Base-by-base conservation (phyloP, 2,888 invertebrate species). In the Alviniconcha strummeri region DNA sequence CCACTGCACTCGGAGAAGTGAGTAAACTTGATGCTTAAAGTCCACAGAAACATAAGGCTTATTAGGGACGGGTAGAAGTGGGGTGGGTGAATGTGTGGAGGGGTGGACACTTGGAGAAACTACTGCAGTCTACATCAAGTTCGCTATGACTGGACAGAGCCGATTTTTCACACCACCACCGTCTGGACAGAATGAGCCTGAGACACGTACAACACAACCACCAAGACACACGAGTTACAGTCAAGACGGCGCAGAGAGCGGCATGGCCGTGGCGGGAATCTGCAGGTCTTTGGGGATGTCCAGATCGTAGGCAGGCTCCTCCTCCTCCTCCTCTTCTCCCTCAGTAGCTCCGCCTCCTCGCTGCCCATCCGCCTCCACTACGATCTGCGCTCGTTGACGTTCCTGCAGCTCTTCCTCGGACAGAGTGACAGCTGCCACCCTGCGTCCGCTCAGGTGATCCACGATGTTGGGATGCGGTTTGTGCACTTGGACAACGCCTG, bases 391-490 rank as follows among this genome's bases (percentile, higher is more conserved):
- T 5, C 74, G 52, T 60, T 84, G 84, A n/a, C 84, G 69, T 72
- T 86, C 84, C 36, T 7, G 55, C 11, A 67, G 57, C 71, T 87
- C 89, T 36, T 84, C 85, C 13, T 83, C 54, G 1, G 86, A 81
- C 54, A 84, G 64, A 5, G 76, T 15, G 13, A 84, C 83, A 79
- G 84, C 60, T 69, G 60, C 71, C 6, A 89, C 84, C 71, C 79
- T 85, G 11, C 89, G 89, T 4, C 76, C 75, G 17, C n/a, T 74
- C n/a, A 87, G 64, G 57, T 85, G 83, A 83, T 91, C 91, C 17
- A 91, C 81, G n/a, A 93, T 90, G 83, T 91, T 92, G 9, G 93
- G 92, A 85, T 93, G 93, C 6, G 93, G 92, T 69, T 85, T 88
- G 88, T 92, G 91, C n/a, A 82, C 69, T 36, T 82, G 83, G 36